Evolutionary conservation across 1,140 invertebrate species (phyloP), one percentile per base, ranked within the genome.

Genomic region (Chrysoperla carnea): DNA sequence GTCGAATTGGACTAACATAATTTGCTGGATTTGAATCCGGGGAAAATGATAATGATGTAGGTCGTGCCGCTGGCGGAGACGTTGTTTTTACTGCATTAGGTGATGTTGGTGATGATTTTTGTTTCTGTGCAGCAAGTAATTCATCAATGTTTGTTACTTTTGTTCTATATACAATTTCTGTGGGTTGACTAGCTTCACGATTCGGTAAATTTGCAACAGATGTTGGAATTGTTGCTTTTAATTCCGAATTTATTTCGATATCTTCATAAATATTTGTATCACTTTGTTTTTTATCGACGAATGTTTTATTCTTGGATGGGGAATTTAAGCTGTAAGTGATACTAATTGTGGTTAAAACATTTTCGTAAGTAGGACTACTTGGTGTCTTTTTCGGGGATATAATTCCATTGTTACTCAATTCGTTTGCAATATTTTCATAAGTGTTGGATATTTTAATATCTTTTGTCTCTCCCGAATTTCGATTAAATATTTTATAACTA

Each of bases 281-380:
- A 15, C 33, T 50, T 14, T 37, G 46, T 1, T 29, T 15, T 51
- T 53, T n/a, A 49, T 17, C n/a, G 52, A 50, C 6, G 50, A 48
- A 12, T 9, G 23, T 37, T 23, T 37, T 46, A 37, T 51, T 53
- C 50, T 62, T 69, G 1, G 60, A 62, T 0, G 70, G 70, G 1
- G 70, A 72, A 48, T 70, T 33, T 12, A 33, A 12, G n/a, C 31
- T 63, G 48, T 76, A 78, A 3, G 72, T 76, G n/a, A 78, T 78
- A 56, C 70, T 78, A 7, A 78, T 76, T 0, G 75, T 78, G 1
- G 73, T 75, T 52, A 58, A 29, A 7, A 61, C 52, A 43, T 60
- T 60, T 42, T 60, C 55, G 36, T 57, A 56, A 6, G 64, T 58
- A 1, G 66, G 64, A 15, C 57, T 62, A 2, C 55, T 62, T 0